Base-by-base conservation (phyloP, 1,140 invertebrate species). In the Trichonephila clavata region DNA sequence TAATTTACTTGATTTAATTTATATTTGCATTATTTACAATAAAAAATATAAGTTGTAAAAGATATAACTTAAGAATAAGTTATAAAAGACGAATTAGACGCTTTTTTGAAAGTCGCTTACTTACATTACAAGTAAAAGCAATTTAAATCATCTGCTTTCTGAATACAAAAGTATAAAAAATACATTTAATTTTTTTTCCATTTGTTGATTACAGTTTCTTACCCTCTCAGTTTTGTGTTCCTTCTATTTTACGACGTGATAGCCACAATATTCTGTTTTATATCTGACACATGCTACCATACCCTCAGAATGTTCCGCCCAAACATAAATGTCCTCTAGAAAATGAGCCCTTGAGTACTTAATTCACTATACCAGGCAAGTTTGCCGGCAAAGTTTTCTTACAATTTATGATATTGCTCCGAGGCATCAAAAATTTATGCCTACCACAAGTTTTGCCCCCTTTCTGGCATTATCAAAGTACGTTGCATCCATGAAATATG, bases 341-440 rank as follows among this genome's bases (percentile, higher is more conserved):
- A 83, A 83, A 83, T 83, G 50, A 59, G 13, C 50, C 8, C 7
- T 77, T 18, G n/a, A n/a, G 39, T 50, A 83, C 81, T 83, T 24
- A 50, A 50, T 83, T 59, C 81, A 83, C 81, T 83, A 20, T 83
- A 27, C n/a, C 81, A 13, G n/a, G n/a, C 20, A 59, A n/a, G 81
- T 24, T 57, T 21, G 4, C 18, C 1, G 20, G 81, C 2, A 59
- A 21, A 59, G 27, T 27, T 24, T 60, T 59, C 27, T 32, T 20
- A 86, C 43, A 86, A 86, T 86, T 86, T 86, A 86, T 86, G 84
- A 61, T 86, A 86, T 86, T 60, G 27, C 84, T 86, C 84, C 32
- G 1, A 18, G 59, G 27, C 61, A 86, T 86, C 84, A 86, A 86
- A 39, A 86, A 86, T 86, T 86, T 63, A 86, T 86, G 59, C 43